Base-by-base conservation (phyloP, 2,888 invertebrate genomes). In the Volucella inanis region DNA sequence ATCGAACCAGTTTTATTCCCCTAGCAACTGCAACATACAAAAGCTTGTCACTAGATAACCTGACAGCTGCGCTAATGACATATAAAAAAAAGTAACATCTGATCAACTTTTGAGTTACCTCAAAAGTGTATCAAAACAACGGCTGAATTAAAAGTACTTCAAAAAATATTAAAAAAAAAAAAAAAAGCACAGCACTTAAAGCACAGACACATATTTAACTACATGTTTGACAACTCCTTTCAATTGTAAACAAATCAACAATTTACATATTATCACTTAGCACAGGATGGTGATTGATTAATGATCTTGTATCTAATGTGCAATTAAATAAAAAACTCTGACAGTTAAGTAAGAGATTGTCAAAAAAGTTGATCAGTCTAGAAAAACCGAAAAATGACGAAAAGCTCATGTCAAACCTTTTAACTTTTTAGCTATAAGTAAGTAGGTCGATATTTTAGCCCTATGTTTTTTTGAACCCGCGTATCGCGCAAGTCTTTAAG, bases 361-460 rank as follows among this genome's bases (percentile, higher is more conserved):
- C 22, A n/a, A 65, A 45, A 75, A 0, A 14, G 12, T 15, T 54
- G 12, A 11, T 59, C 22, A 43, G 49, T 45, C 14, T n/a, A 43
- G 50, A 15, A 12, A 67, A 41, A 50, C 31, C 45, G 18, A 18
- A 18, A 11, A 38, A 31, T 74, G 38, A 22, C 4, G 4, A 22
- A 22, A 61, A 67, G 47, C 14, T 18, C 50, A 50, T 45, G 38
- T 55, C 61, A 55, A 50, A 22, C 55, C n/a, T 50, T 54, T 61
- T 65, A 84, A 84, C 84, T 8, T 43, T 41, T 49, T 64, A 6
- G 55, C 78, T 77, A 62, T 61, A 61, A 22, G 59, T 55, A 78
- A 68, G 57, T 84, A 84, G 79, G 79, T 75, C 83, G 64, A 68
- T 50, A 78, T 61, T 72, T 39, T 68, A 39, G 41, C 65, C 15